Evolutionary conservation across 2,113 vertebrate species (phyloP).

Genomic region (Burhinus bistriatus): DNA sequence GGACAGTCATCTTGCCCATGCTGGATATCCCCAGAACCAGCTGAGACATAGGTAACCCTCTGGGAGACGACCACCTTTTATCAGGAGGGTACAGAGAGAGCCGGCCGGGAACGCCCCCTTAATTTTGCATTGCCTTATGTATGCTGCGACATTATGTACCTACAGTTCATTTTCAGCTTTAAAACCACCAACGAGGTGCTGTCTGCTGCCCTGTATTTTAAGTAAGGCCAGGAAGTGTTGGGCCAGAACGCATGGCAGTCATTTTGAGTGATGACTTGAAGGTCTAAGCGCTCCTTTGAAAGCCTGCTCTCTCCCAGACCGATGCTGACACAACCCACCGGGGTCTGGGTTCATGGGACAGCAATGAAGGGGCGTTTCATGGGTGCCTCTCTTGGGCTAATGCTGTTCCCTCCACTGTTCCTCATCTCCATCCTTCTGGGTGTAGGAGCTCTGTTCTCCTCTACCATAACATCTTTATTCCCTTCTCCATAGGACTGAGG

Average conservation of each 20-base stretch:
- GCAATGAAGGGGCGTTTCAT: fast-evolving
- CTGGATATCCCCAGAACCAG: not conserved
- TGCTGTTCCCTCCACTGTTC: not conserved
- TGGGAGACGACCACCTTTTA: not conserved
- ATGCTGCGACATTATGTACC: not conserved
- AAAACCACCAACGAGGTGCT: not conserved
- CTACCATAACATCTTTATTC: not conserved
- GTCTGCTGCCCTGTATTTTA: not conserved
- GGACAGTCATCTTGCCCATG: fast-evolving
- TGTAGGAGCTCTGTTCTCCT: not conserved
- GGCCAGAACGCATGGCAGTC: not conserved
- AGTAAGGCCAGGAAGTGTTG: not conserved
- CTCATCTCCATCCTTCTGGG: not conserved
- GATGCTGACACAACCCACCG: not conserved
- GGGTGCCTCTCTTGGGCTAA: not conserved
- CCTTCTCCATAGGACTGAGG: not conserved
- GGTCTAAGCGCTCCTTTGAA: not conserved
- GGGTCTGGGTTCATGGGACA: not conserved
- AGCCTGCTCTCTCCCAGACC: not conserved
- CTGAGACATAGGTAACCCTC: fast-evolving
- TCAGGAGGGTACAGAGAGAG: not conserved
- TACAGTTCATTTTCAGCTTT: not conserved
- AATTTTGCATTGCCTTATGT: fast-evolving
- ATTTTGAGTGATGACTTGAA: not conserved
- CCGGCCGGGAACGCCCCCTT: fast-evolving